Evolutionary conservation across 2,113 vertebrate species (phyloP), one percentile per base, ranked within the genome.

Genomic region (Puntigrus tetrazona): DNA sequence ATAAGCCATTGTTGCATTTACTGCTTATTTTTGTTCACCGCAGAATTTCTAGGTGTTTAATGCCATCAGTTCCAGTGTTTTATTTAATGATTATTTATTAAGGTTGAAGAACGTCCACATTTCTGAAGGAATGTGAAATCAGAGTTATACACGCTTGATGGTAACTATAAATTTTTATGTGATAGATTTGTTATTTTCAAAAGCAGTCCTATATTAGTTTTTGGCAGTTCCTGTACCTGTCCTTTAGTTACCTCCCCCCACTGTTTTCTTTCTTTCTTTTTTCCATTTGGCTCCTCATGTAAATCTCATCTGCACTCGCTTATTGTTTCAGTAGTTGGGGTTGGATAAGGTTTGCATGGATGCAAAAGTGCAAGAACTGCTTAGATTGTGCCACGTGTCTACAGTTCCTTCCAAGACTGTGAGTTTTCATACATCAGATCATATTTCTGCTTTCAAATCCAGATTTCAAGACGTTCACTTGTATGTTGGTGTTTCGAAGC

Each of bases 331-430:
- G 25, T 78, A 22, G 38, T 80, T 80, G 14, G 25, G 59, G 59
- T 67, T 65, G 59, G 38, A 43, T 34, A 47, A 67, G 10, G 41
- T 63, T 79, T 31, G 52, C 77, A 79, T 79, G 38, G n/a, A 65
- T 45, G 57, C 57, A 63, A 47, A 47, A 59, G 22, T n/a, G 31
- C 55, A 52, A 55, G 29, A 22, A 79, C 57, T 67, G 38, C 59
- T 67, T 65, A 8, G 57, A 13, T 67, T 61, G n/a, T 18, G 77
- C 77, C 77, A 79, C n/a, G 55, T 79, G 36, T 79, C 55, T 16
- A 47, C 16, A 67, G 27, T 67, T 80, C 27, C 59, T 65, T 67
- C 38, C 77, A 79, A 65, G n/a, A 45, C 55, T 61, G 3, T 18
- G 7, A 59, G 13, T 36, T 55, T n/a, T 43, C 22, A 13, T 27